Conservation (phyloP, 2,113 vertebrate species). For the Lamprotornis superbus region DNA sequence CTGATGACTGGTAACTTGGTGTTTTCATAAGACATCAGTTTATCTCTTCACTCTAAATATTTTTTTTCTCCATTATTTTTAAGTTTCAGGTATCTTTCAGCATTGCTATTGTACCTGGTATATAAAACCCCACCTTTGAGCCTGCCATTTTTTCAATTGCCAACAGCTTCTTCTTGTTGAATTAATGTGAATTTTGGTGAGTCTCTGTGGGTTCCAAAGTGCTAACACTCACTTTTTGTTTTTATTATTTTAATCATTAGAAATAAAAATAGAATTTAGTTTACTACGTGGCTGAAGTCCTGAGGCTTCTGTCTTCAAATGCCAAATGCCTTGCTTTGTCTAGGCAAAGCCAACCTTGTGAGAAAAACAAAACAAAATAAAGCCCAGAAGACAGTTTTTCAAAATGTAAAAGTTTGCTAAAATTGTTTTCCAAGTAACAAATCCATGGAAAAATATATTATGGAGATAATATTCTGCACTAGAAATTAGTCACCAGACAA, state of each 20-base stretch:
- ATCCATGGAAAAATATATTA: neutral
- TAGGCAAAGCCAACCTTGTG: neutral
- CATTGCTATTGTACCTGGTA: neutral
- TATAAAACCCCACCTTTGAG: neutral
- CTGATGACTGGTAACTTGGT: neutral
- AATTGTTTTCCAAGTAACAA: neutral
- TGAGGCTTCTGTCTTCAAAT: neutral
- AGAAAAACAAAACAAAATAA: neutral
- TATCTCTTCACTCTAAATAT: neutral
- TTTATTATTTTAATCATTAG: neutral
- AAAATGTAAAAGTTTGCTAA: neutral
- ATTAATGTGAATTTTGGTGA: neutral
- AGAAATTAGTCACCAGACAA: neutral
- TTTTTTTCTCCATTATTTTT: neutral
- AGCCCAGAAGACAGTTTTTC: neutral
- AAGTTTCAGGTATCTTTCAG: neutral
- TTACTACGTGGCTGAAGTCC: neutral
- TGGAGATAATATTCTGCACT: neutral
- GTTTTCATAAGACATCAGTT: neutral
- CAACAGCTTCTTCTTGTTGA: neutral
- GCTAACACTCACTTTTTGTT: neutral
- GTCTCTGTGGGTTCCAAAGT: neutral
- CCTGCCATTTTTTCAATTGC: neutral
- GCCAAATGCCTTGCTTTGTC: neutral
- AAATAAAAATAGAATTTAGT: neutral